A percentile compares a stretch with the other conserved stretches of the same genome.
Conservation (phyloP, 1,140 invertebrate genomes). For the Conopomorpha cramerella region DNA sequence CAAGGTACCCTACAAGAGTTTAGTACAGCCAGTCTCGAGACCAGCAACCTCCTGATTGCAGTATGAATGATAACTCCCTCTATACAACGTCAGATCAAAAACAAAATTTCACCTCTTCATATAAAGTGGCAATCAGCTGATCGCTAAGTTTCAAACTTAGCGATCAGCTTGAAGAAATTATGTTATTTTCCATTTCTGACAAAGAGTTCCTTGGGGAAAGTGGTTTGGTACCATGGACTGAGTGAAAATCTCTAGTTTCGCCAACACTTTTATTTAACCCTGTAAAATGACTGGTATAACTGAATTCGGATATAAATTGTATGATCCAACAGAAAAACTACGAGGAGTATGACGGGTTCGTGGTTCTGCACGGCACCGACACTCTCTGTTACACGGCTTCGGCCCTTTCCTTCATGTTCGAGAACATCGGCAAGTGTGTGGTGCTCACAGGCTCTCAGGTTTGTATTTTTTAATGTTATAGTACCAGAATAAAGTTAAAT, state of each 20-base stretch:
- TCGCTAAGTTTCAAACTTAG: too few relatives aligned
- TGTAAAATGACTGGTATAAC: too few relatives aligned
- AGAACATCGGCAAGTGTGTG: slow-evolving; percentile 93
- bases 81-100: too few relatives aligned
- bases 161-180: too few relatives aligned
- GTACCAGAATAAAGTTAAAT: background rate
- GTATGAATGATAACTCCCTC: too few relatives aligned
- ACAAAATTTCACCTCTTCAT: too few relatives aligned
- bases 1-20: too few relatives aligned
- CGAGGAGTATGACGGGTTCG: slow-evolving; percentile 88
- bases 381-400: slow-evolving; percentile 95
- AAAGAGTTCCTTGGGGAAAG: background rate
- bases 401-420: slow-evolving; percentile 95
- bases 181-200: background rate
- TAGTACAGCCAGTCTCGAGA: too few relatives aligned
- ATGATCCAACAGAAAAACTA: slow-evolving; percentile 68
- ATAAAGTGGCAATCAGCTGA: too few relatives aligned
- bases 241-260: background rate
- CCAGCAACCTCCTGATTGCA: too few relatives aligned
- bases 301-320: background rate
- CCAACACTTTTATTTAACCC: background rate
- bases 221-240: background rate
- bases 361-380: slow-evolving; percentile 95
- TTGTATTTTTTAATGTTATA: slow-evolving; percentile 8
- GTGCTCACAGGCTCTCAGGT: slow-evolving; percentile 92